phyloP scores from a whole-genome alignment of 2,797 vertebrate genomes.

The Phataginus tricuspis region DNA sequence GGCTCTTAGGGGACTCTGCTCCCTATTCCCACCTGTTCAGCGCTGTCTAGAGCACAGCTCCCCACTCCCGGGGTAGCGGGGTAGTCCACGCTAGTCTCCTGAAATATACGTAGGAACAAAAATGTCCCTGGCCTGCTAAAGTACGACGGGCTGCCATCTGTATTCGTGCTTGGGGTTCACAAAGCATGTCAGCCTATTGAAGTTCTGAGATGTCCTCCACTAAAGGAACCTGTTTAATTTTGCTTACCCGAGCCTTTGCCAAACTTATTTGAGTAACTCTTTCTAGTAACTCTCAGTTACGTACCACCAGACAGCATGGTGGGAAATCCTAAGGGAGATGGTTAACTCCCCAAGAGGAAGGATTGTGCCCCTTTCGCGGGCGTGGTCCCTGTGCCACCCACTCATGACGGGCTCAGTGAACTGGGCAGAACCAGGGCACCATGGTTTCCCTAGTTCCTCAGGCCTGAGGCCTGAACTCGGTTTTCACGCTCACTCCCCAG shows the following conservation, averaged over 20 bases:
- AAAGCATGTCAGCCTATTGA: background rate
- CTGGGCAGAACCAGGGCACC: background rate
- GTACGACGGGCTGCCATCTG: background rate
- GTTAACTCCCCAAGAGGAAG: background rate
- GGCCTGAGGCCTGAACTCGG: background rate
- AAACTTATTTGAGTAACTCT: background rate
- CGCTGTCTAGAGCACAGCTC: background rate
- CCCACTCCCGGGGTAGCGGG: background rate
- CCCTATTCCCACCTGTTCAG: background rate
- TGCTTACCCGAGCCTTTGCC: background rate
- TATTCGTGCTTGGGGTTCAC: background rate
- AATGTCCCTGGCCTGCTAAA: background rate
- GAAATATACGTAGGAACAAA: background rate
- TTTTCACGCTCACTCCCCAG: background rate
- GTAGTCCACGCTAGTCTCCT: background rate
- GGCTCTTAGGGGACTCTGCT: background rate
- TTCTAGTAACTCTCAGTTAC: background rate
- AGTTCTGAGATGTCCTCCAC: background rate
- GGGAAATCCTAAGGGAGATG: background rate
- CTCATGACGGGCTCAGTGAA: background rate
- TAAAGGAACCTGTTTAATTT: background rate
- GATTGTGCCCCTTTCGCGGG: background rate
- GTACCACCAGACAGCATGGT: rapidly evolving
- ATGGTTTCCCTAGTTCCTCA: background rate
- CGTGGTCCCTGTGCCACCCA: background rate